A percentile compares a stretch with the other conserved stretches of the same genome.
These are phyloP conservation scores for Drosophila quinaria DNA, from an alignment of 2,888 invertebrate species.

Conservation along the genomic window DNA sequence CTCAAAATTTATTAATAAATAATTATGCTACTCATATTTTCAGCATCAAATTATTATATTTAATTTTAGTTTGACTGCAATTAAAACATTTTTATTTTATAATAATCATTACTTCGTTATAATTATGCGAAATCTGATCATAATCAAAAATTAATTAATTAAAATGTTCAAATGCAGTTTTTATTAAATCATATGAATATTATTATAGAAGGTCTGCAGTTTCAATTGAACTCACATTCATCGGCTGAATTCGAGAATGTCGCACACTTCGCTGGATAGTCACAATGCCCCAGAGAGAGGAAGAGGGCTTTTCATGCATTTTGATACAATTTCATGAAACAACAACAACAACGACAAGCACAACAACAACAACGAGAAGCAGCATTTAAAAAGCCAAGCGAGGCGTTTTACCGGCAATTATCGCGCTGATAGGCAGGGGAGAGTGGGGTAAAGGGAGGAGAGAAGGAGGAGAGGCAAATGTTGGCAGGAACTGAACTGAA, in stretches of 20 bases:
- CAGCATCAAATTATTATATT: background rate
- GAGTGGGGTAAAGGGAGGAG: background rate
- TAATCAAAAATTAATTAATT: slow-evolving; percentile 5
- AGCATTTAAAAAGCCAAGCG: slow-evolving; percentile 79
- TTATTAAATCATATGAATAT: background rate
- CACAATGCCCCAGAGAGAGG: slow-evolving; percentile 20
- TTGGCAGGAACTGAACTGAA: slow-evolving; percentile 28
- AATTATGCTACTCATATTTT: background rate
- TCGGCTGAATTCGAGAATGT: background rate
- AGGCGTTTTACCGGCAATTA: slow-evolving; percentile 83
- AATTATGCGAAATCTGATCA: background rate
- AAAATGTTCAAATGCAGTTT: background rate
- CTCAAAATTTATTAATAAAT: background rate
- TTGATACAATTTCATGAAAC: slow-evolving; percentile 56
- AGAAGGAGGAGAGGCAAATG: slow-evolving; percentile 1
- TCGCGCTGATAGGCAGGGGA: slow-evolving; percentile 60
- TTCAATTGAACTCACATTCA: background rate
- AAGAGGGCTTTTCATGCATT: slow-evolving; percentile 10
- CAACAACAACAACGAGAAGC: slow-evolving; percentile 49
- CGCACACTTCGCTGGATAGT: slow-evolving; percentile 12
- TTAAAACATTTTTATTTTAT: no score
- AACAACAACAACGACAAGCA: slow-evolving; percentile 44
- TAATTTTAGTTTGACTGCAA: no score
- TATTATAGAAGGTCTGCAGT: background rate
- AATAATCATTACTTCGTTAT: no score